Base-by-base conservation (phyloP, 2,113 vertebrate species). In the Dicentrarchus labrax region DNA sequence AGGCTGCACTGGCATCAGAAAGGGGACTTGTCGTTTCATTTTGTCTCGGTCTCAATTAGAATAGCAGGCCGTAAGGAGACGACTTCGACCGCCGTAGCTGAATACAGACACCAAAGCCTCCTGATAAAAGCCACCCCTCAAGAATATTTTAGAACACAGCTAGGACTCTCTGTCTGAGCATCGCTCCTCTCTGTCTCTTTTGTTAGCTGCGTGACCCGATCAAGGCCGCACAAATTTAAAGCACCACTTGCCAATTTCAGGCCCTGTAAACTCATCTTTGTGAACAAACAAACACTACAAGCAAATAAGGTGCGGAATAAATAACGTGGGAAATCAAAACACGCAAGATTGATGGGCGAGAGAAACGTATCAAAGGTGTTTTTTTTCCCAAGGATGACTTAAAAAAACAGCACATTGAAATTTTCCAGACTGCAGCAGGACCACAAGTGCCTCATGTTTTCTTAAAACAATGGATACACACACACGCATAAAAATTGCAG, bases 31-130 rank as follows among this genome's bases (percentile, higher is more conserved):
- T 73, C 66, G 22, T 87, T 86, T 82, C 69, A 54, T 89, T 88
- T 80, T 56, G 82, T 84, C 54, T 62, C 47, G 38, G 80, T 72
- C 74, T 88, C 76, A 87, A 88, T 90, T 90, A 83, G 77, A 86
- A 86, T 73, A 56, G 76, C 54, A 11, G 38, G 45, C 79, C 36
- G 10, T 54, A 79, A 76, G 70, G 73, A 57, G 60, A 64, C 22
- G 73, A 87, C 80, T 82, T 43, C 0, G 17, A 64, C 78, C 10
- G 57, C 38, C 36, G 38, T 67, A 38, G 79, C 79, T 51, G 62
- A 83, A 73, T 24, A 17, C 84, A 41, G 72, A 70, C 61, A 59
- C 88, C 65, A 50, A 21, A 76, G 75, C 51, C 60, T 76, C 9
- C 61, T 62, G 86, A 91, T 86, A 73, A 89, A 91, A 82, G 78